Conservation (phyloP, 2,888 invertebrate species). For the Bhutanitis thaidina region DNA sequence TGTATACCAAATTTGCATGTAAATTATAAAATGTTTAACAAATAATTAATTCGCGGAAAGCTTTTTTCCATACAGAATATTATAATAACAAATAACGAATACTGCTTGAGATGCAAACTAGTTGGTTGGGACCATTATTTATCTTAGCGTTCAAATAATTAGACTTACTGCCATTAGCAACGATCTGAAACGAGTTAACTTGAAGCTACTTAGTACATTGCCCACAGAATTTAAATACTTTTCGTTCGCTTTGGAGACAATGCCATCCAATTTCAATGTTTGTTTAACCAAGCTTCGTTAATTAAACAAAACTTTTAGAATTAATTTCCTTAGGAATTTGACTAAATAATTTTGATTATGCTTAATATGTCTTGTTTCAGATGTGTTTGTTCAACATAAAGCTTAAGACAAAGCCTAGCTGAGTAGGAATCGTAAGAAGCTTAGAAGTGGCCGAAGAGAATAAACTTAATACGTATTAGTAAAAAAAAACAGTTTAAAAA, state of each 20-base stretch:
- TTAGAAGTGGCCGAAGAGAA: conserved; percentile 30
- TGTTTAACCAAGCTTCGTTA: conserved; percentile 17
- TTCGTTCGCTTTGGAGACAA: not conserved
- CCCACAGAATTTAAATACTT: conserved; percentile 6
- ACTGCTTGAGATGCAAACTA: too few species aligned
- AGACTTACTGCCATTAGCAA: conserved; percentile 9
- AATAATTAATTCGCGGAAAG: too few species aligned
- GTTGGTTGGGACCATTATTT: not conserved
- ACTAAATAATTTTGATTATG: conserved; percentile 15
- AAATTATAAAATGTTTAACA: too few species aligned
- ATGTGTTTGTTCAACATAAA: conserved; percentile 32
- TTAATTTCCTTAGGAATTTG: conserved; percentile 19
- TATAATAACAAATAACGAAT: too few species aligned
- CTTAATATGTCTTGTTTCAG: conserved; percentile 45
- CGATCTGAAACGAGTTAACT: not conserved
- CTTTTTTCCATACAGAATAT: too few species aligned
- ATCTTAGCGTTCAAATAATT: conserved; percentile 9
- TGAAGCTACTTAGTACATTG: not conserved
- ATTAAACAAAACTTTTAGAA: conserved; percentile 27
- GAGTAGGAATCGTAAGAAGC: conserved; percentile 20
- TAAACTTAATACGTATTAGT: conserved; percentile 19
- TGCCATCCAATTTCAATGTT: conserved; percentile 9
- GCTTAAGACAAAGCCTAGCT: conserved; percentile 29
- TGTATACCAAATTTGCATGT: too few species aligned
- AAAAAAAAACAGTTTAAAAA: conserved; percentile 18